A percentile compares a stretch with the other conserved stretches of the same genome.
Conservation (phyloP, 1,140 invertebrate species). For the Neodiprion virginianus region DNA sequence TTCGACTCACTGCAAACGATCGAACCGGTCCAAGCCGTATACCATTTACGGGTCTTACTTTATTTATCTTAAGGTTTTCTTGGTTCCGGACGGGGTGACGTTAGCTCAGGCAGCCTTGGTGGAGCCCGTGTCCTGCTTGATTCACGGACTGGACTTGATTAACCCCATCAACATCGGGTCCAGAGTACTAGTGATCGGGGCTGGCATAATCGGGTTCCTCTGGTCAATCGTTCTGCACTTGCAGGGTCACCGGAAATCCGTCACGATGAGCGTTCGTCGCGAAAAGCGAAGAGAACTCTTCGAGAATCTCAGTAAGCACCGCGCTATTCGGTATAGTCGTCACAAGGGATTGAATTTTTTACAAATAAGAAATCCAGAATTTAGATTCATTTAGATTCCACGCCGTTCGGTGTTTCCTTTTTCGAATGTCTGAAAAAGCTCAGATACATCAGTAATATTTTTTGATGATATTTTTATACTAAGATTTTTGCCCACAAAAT, state of each 20-base stretch:
- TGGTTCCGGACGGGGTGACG: neutral
- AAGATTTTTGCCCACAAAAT: too few species aligned
- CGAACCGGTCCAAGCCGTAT: too few species aligned
- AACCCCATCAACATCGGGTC: constrained; percentile 34
- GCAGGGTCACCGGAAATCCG: constrained; percentile 64
- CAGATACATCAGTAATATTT: too few species aligned
- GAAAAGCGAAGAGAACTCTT: constrained; percentile 57
- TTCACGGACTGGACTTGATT: constrained; percentile 45
- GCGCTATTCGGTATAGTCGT: too few species aligned
- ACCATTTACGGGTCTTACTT: too few species aligned
- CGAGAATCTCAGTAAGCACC: constrained; percentile 59
- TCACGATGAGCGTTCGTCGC: constrained; percentile 68
- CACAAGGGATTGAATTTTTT: too few species aligned
- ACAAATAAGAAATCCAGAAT: too few species aligned
- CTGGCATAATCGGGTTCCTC: constrained; percentile 53
- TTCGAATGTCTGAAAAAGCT: neutral
- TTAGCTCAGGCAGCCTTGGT: constrained; percentile 32
- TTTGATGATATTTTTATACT: too few species aligned
- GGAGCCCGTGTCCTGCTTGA: constrained; percentile 52
- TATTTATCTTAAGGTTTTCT: neutral
- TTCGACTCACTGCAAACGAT: too few species aligned
- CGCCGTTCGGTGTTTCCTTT: neutral
- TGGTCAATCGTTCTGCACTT: constrained; percentile 65
- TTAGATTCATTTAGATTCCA: neutral
- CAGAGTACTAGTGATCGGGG: constrained; percentile 45